A percentile compares a stretch with the other conserved stretches of the same genome.
These are phyloP conservation scores for Chionoecetes opilio DNA, from an alignment of 1,140 invertebrate species.

Conservation along the genomic window DNA sequence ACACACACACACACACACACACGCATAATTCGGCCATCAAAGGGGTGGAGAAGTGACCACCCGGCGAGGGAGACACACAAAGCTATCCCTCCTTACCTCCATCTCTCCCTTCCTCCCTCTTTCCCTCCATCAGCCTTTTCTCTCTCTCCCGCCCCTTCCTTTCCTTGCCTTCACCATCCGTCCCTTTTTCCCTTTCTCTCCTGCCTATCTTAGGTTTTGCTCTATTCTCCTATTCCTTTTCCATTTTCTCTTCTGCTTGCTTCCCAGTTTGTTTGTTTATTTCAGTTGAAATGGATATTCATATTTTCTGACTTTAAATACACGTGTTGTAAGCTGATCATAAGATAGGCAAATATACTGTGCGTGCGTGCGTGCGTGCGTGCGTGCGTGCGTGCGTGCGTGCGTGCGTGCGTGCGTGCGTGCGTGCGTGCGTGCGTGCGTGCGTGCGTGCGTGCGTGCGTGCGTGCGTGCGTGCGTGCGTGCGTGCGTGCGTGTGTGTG, in stretches of 20 bases:
- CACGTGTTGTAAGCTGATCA: background rate
- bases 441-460: no score
- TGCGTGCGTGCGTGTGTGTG: no score
- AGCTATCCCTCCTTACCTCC: background rate
- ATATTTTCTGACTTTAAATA: background rate
- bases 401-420: no score
- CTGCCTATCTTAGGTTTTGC: background rate
- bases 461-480: no score
- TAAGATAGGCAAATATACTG: background rate
- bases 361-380: no score
- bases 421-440: no score
- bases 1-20: conserved; percentile 4
- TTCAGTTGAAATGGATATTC: background rate
- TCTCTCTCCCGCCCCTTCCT: background rate
- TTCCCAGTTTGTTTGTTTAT: no score
- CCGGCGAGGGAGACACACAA: background rate
- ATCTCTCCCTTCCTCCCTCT: background rate
- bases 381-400: no score
- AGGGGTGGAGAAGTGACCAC: background rate
- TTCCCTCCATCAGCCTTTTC: background rate
- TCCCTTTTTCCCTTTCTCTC: background rate
- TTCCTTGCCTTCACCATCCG: background rate
- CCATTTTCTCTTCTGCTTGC: background rate
- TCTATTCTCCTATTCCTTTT: background rate
- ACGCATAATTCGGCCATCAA: background rate